A percentile compares a stretch with the other conserved stretches of the same genome.
Evolutionary conservation across 2,797 vertebrate genomes (phyloP).

Genomic region (Danio aesculapii): DNA sequence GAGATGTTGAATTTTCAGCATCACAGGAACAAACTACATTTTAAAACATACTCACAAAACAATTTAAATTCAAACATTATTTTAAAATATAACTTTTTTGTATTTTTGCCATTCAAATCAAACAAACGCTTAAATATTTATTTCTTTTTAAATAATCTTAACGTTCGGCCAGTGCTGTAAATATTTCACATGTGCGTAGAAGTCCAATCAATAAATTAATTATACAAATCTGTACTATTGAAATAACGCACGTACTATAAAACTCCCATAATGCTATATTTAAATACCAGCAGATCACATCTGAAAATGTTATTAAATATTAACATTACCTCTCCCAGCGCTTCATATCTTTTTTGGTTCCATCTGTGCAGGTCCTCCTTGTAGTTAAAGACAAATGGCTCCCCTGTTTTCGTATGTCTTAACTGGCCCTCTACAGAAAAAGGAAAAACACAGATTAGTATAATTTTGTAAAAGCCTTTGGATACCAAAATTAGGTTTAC

Average conservation of each 20-base stretch:
- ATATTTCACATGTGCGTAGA: not conserved
- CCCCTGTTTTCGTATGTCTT: conserved; percentile 90
- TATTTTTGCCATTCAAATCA: no score
- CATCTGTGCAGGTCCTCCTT: conserved; percentile 96
- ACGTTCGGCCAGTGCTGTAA: not conserved
- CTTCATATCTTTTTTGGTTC: conserved; percentile 99
- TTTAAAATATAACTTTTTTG: no score
- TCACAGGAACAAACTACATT: no score
- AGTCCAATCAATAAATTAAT: not conserved
- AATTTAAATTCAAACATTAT: no score
- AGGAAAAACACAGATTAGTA: not conserved
- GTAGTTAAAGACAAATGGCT: conserved; percentile 94
- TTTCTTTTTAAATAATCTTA: not conserved
- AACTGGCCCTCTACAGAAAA: conserved; percentile 84
- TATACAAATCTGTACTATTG: not conserved
- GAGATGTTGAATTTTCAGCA: no score
- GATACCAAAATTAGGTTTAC: not conserved
- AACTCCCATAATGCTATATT: not conserved
- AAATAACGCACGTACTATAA: not conserved
- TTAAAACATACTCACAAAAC: no score
- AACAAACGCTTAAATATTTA: no score
- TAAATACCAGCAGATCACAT: not conserved
- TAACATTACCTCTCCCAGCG: conserved; percentile 92
- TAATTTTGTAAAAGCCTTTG: not conserved
- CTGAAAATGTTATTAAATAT: not conserved